Conservation (phyloP, 1,140 invertebrate genomes). For the Cydia pomonella region DNA sequence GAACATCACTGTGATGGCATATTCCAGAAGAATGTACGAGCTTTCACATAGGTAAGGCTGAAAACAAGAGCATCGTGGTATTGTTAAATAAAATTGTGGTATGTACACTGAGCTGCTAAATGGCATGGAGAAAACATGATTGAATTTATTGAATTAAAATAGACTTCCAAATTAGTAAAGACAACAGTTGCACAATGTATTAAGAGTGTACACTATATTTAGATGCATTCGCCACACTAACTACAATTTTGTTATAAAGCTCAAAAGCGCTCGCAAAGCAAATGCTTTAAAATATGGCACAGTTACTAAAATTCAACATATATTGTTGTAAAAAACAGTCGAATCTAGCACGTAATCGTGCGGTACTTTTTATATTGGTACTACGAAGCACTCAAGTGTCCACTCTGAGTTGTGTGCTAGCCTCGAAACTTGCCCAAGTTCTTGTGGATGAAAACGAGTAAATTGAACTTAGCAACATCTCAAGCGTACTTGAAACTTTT, state of each 20-base stretch:
- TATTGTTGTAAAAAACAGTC: slow-evolving; percentile 1
- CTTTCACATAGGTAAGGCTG: slow-evolving; percentile 91
- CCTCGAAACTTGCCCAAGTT: slow-evolving; percentile 24
- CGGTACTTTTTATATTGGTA: slow-evolving; percentile 15
- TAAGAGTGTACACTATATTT: too few relatives aligned
- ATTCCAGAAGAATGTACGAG: slow-evolving; percentile 90
- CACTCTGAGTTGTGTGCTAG: slow-evolving; percentile 21
- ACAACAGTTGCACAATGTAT: too few relatives aligned
- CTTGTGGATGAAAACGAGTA: slow-evolving; percentile 6
- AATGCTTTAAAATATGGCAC: slow-evolving; percentile 1
- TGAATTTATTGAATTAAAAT: too few relatives aligned
- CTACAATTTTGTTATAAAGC: too few relatives aligned
- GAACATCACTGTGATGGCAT: slow-evolving; percentile 93
- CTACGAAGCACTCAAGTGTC: slow-evolving; percentile 2
- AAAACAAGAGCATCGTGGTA: slow-evolving; percentile 50
- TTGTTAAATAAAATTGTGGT: not conserved
- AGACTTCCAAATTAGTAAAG: too few relatives aligned
- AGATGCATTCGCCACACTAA: too few relatives aligned
- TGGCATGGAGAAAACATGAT: too few relatives aligned
- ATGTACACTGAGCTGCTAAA: too few relatives aligned
- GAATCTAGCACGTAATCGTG: slow-evolving; percentile 6
- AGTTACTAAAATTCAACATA: slow-evolving; percentile 12
- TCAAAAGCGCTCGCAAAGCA: not conserved
- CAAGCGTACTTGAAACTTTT: slow-evolving; percentile 33
- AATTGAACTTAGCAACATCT: slow-evolving; percentile 19